Base-by-base conservation (phyloP, 2,797 vertebrate genomes). In the Macropodus opercularis region DNA sequence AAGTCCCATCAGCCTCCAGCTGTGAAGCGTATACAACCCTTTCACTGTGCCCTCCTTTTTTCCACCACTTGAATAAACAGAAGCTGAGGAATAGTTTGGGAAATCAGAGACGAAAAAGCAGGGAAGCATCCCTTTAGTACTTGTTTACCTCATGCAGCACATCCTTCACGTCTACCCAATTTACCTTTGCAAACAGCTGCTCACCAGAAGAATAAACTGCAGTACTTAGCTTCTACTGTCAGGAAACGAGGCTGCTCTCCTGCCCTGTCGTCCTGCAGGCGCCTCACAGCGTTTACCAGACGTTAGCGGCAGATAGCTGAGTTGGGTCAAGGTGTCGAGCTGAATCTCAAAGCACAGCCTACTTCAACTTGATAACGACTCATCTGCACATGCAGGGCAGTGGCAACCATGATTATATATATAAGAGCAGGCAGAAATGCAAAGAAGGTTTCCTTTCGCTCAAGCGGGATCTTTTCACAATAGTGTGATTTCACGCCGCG, bases 1-100 rank as follows among this genome's bases (percentile, higher is more conserved):
- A 85, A 77, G 77, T 87, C 67, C 85, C 75, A 85, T 89, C 84
- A 85, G 80, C 75, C 66, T 91, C 92, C 89, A 91, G 89, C 90
- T 90, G 89, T 90, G 90, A 87, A 78, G 75, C 62, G 79, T 87
- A 85, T 85, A 87, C 77, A 89, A 64, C 78, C 79, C 83, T 80
- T 83, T 85, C 77, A 80, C 81, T 29, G 12, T 77, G 69, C 77
- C 77, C 77, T 78, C 83, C 73, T 84, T 85, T 83, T 77, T 82
- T 81, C 75, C 68, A 69, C 41, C 75, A 49, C 76, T 80, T 86
- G 80, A 87, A 91, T 86, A 88, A 91, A 90, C 84, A 86, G 72
- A 60, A 69, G 73, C 62, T 76, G 78, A 86, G 83, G 81, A 87
- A 81, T 66, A 80, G 81, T 77, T 72, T 34, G 12, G 50, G 78